These are phyloP conservation scores for Propithecus perrieri DNA, from an alignment of 2,797 vertebrate species.

Conservation along the genomic window DNA sequence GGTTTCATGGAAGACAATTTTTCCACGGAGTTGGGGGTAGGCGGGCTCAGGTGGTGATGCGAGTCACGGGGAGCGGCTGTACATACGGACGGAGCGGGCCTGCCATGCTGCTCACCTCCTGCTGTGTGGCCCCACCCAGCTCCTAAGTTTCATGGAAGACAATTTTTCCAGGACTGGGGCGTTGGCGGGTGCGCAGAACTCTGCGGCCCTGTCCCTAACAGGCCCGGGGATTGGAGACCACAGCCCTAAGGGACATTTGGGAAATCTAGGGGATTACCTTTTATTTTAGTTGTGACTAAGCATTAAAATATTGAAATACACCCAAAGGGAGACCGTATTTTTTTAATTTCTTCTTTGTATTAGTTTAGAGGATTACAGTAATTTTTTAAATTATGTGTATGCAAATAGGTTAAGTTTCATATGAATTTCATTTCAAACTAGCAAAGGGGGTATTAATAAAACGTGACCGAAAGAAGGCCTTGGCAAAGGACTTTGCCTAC, in stretches of 20 bases:
- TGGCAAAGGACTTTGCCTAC: neutral
- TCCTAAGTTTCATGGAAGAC: no score
- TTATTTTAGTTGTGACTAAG: neutral
- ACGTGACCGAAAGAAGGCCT: neutral
- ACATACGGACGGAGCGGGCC: no score
- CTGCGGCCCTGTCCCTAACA: no score
- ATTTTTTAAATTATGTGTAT: neutral
- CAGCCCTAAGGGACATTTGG: neutral
- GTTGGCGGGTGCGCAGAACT: rapidly evolving
- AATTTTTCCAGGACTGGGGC: no score
- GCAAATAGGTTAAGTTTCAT: neutral
- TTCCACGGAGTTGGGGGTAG: no score
- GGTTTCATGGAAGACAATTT: no score
- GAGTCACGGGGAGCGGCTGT: rapidly evolving
- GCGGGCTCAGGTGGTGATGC: no score
- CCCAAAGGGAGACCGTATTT: neutral
- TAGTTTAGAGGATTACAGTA: neutral
- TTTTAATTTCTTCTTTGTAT: neutral
- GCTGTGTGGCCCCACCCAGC: no score
- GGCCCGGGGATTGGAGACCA: no score
- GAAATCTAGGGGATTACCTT: neutral
- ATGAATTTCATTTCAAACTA: neutral
- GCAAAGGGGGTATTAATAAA: neutral
- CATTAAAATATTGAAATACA: neutral
- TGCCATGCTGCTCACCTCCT: no score